phyloP scores from a whole-genome alignment of 2,113 vertebrate genomes.

The Mastomys natalensis region DNA sequence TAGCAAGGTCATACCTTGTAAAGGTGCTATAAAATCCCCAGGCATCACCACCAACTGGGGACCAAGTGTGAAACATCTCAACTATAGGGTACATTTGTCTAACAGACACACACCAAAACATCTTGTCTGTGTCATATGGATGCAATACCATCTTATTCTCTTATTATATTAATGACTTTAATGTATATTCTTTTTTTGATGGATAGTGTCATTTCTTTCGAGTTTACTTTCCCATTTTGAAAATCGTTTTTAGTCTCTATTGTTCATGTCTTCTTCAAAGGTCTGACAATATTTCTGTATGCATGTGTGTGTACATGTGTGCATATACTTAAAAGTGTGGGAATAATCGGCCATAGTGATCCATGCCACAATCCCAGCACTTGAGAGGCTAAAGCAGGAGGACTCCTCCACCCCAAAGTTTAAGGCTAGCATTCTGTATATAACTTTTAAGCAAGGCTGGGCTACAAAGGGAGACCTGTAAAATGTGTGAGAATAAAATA shows the following conservation, averaged over 20 bases:
- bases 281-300: neutral
- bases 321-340: neutral
- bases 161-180: neutral
- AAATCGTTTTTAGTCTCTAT: neutral
- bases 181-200: neutral
- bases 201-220: slow-evolving; percentile 24
- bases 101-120: neutral
- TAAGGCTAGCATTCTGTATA: neutral
- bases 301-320: neutral
- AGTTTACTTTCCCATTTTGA: neutral
- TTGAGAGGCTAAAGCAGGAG: neutral
- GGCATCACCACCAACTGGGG: neutral
- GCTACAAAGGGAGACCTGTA: neutral
- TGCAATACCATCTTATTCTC: neutral
- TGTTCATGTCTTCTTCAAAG: neutral
- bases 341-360: neutral
- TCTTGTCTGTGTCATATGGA: neutral
- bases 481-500: neutral
- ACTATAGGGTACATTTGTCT: neutral
- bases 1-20: neutral
- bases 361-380: neutral
- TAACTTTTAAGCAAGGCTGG: neutral
- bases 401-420: neutral
- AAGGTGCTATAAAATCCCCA: neutral
- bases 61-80: neutral